Base-by-base conservation (phyloP, 2,888 invertebrate genomes). In the Palloptera scutellata region DNA sequence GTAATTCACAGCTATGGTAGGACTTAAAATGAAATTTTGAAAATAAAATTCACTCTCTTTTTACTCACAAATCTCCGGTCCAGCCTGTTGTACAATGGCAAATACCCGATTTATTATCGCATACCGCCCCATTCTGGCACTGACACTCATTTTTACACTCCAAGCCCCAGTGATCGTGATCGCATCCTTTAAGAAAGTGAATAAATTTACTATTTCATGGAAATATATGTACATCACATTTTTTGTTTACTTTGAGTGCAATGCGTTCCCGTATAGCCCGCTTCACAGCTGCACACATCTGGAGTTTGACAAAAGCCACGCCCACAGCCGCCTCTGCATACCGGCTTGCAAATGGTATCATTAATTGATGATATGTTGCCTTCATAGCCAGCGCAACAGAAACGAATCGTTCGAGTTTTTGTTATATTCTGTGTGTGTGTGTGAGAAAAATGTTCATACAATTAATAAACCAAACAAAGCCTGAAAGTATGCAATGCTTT, bases 351-450 rank as follows among this genome's bases (percentile, higher is more conserved):
- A 41, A 80, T 73, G 20, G 83, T 83, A 53, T 83, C 83, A 40
- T 81, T 84, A 15, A 79, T 78, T 55, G 81, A 79, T 55, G 81
- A 79, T 6, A 81, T 77, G 63, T 87, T 88, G 82, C 89, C 88
- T 69, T 87, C 86, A 82, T 90, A 94, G 43, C 93, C 94, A 66
- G 90, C 88, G 78, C 94, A 94, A 84, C 94, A 94, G 53, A 90
- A 89, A 40, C 90, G 88, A 30, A 93, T 88, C 42, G 88, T 88
- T 61, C 89, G 89, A 9, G 87, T 89, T 73, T 89, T 88, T 77
- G 89, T 88, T 77, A 91, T 89, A 66, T 89, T 89, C 94, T 94
- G 84, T 30, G 87, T 86, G 84, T 30, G 87, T 86, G 61, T 9
- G 30, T 30, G 20, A 51, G 51, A 59, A 43, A 57, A 13, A 45